Evolutionary conservation across 2,888 invertebrate species (phyloP), one percentile per base, ranked within the genome.

Genomic region (Netelia melanura): DNA sequence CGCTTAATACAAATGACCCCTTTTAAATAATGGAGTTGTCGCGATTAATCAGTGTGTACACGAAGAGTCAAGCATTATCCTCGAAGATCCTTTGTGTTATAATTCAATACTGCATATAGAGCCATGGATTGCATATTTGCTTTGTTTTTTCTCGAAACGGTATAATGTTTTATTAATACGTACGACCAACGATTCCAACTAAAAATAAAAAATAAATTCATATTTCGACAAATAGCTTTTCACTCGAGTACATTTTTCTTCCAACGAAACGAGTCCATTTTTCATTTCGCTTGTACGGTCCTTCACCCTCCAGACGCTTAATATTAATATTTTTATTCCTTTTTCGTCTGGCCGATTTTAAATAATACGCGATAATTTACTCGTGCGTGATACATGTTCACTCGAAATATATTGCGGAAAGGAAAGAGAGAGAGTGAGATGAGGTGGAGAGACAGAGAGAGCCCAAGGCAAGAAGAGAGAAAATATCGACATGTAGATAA

Each of bases 21-120:
- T 67, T 58, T 58, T 38, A 56, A 77, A 78, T 82, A 76, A 80
- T 84, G 65, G 70, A 85, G 79, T 82, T 82, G 79, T 82, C 79
- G 56, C 79, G 79, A 82, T 85, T 82, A 85, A 85, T 85, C 79
- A 76, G 52, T 70, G 71, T 64, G 25, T 65, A 71, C 62, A 61
- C 44, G 58, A 58, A 62, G 64, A 85, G 85, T 82, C 82, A 79
- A 82, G 79, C 79, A 72, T 64, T n/a, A 6, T 43, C 14, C 54
- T 52, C 70, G 61, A 79, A 30, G 61, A 14, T n/a, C n/a, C n/a
- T 17, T 56, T 56, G n/a, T 56, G 17, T 17, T 56, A 56, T 56
- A 56, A 56, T 56, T 56, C 56, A 17, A 56, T 56, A 21, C 9
- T 8, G 21, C n/a, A 17, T 3, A 9, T 56, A 9, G 38, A 38